Base-by-base conservation (phyloP, 2,797 vertebrate species). In the Triplophysa bombifrons region DNA sequence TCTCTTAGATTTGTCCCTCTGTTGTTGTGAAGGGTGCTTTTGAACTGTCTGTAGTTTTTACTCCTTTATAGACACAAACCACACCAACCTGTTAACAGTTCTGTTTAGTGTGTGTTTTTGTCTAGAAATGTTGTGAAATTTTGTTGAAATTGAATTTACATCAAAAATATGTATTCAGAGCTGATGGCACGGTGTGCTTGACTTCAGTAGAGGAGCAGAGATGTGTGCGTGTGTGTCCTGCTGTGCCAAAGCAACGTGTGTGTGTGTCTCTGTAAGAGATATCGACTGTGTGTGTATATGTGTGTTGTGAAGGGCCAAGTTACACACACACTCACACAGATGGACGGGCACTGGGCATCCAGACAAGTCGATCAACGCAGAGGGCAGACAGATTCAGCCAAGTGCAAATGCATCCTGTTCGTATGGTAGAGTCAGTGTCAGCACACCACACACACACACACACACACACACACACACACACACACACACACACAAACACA, bases 331-430 rank as follows among this genome's bases (percentile, higher is more conserved):
- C 51, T 67, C 61, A 70, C 89, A 90, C 91, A 92, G 92, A 93
- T 91, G 92, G 93, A 93, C 91, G 89, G 92, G 90, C 90, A 83
- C 82, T 88, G 90, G 92, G 86, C 92, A 80, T 67, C 74, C 80
- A 84, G 84, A 85, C 80, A 76, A 85, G 84, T 76, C 80, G 77
- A 85, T 84, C 82, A 82, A 83, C 41, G 67, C 71, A 75, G 65
- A 65, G 87, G 90, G 89, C 92, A 92, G 91, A 92, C 90, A 92
- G 90, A 92, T 91, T 91, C 91, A 90, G 89, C 87, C 87, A 89
- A 89, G 86, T 88, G 90, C 90, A 88, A 90, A 91, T 78, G 90
- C 89, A 89, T 86, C 84, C 86, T 89, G 86, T 84, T 87, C 88
- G 87, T 89, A 91, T 86, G 88, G 88, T 90, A 90, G 89, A 91